Conservation (phyloP, 1,140 invertebrate species). For the Dysdera silvatica region DNA sequence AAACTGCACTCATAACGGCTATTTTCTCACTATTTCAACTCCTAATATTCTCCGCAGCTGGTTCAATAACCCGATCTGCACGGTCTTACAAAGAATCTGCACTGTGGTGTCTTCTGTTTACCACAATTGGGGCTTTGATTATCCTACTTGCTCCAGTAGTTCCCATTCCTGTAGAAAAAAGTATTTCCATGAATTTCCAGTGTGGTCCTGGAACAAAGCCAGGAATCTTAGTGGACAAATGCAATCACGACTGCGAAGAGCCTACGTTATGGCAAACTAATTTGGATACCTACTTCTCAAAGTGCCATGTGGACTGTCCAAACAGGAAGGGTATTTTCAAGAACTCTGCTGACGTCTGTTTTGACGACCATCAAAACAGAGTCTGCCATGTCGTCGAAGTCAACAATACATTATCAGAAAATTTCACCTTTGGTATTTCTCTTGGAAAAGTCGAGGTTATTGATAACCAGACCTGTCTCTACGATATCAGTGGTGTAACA, state of each 20-base stretch:
- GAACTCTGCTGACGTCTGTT: neutral
- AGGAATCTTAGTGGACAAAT: neutral
- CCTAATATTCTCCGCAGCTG: neutral
- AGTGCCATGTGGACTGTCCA: neutral
- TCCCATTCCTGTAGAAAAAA: neutral
- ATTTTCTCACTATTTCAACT: neutral
- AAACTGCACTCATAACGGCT: neutral
- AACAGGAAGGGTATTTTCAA: neutral
- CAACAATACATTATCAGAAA: neutral
- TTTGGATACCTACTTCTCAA: neutral
- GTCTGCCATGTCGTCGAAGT: neutral
- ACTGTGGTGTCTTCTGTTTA: neutral
- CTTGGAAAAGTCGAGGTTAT: neutral
- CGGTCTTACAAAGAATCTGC: neutral
- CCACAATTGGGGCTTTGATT: neutral
- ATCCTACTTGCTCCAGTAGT: neutral
- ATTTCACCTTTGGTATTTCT: neutral
- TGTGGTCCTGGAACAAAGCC: neutral
- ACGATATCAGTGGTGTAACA: neutral
- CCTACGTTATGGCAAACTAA: neutral
- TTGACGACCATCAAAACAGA: neutral
- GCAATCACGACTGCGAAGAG: neutral
- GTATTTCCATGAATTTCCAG: neutral
- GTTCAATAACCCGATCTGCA: neutral
- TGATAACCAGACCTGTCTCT: neutral